Evolutionary conservation across 2,797 vertebrate species (phyloP).

Genomic region (Apogon talboti): DNA sequence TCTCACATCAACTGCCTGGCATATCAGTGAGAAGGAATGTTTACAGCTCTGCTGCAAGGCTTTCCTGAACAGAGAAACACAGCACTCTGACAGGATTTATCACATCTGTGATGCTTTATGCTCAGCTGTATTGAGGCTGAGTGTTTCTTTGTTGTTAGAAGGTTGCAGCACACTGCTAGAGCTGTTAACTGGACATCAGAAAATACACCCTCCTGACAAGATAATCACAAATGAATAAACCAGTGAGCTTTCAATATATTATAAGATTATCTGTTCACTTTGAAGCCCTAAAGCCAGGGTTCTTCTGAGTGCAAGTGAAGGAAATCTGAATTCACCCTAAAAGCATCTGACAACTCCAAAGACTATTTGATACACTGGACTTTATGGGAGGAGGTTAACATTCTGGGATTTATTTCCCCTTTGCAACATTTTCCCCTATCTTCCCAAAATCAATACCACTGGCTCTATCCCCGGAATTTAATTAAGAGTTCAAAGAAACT

Average conservation of each 20-base stretch:
- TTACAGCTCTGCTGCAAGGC: slow-evolving; percentile 61
- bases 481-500: slow-evolving; percentile 61
- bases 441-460: slow-evolving; percentile 67
- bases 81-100: slow-evolving; percentile 46
- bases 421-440: slow-evolving; percentile 43
- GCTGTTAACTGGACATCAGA: slow-evolving; percentile 43
- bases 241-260: slow-evolving; percentile 25
- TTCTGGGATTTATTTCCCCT: slow-evolving; percentile 45
- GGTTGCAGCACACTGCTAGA: slow-evolving; percentile 19
- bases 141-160: slow-evolving; percentile 44
- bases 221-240: slow-evolving; percentile 10
- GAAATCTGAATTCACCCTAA: slow-evolving; percentile 28
- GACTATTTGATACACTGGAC: slow-evolving; percentile 56
- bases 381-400: slow-evolving; percentile 43
- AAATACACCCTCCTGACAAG: slow-evolving; percentile 10
- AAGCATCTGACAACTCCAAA: slow-evolving; percentile 55
- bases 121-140: slow-evolving; percentile 23
- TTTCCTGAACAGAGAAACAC: slow-evolving; percentile 58
- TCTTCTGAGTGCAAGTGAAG: slow-evolving; percentile 24
- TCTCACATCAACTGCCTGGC: slow-evolving; percentile 51
- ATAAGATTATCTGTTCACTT: slow-evolving; percentile 31
- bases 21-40: slow-evolving; percentile 44
- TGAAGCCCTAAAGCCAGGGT: slow-evolving; percentile 24
- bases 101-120: slow-evolving; percentile 44
- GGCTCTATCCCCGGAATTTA: slow-evolving; percentile 50